Evolutionary conservation across 2,113 vertebrate species (phyloP).

Genomic region (Otocyon megalotis): DNA sequence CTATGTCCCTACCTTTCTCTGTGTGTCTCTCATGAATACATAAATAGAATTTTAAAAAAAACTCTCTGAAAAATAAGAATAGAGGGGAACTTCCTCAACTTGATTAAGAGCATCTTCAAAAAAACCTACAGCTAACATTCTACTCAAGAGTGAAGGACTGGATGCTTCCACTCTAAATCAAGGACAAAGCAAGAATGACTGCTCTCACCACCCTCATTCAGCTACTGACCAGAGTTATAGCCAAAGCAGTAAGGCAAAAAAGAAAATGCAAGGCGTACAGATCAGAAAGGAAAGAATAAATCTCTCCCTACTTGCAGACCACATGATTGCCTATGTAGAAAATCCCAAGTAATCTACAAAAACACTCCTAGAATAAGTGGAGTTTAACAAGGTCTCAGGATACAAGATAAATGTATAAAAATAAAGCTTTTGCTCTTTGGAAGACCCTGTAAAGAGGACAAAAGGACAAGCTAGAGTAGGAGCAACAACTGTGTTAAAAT

Average conservation of each 20-base stretch:
- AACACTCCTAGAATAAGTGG: not conserved
- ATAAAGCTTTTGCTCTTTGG: not conserved
- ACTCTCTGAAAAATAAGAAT: not conserved
- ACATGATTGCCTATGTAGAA: not conserved
- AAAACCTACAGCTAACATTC: not conserved
- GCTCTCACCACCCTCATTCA: not conserved
- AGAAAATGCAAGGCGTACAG: not conserved
- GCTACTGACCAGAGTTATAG: not conserved
- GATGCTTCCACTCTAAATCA: not conserved
- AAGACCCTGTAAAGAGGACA: not conserved
- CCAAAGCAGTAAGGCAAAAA: not conserved
- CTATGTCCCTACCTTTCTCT: too few relatives aligned
- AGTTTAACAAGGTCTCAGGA: not conserved
- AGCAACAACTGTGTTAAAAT: not conserved
- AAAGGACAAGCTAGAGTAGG: not conserved
- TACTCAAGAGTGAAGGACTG: not conserved
- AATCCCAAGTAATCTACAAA: not conserved
- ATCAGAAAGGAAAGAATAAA: not conserved
- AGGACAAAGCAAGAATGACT: not conserved
- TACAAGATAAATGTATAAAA: not conserved
- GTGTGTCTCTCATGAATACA: too few relatives aligned
- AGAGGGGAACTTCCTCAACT: not conserved
- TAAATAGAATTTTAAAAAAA: not conserved
- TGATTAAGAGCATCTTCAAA: not conserved
- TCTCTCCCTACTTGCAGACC: not conserved